Evolutionary conservation across 2,888 invertebrate species (phyloP).

Genomic region (Notocelia uddmanniana): DNA sequence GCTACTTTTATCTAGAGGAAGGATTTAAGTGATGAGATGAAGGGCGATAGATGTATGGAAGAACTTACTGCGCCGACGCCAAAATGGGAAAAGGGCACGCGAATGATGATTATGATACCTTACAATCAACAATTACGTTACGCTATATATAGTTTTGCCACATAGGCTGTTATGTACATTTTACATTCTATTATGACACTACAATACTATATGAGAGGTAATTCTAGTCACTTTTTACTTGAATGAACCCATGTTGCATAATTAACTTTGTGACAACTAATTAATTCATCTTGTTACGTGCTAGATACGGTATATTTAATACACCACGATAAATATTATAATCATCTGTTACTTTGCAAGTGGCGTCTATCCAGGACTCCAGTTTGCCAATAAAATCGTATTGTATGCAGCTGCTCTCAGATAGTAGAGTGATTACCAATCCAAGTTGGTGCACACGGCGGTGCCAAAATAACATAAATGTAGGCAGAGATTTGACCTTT

Average conservation of each 20-base stretch:
- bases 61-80: no score
- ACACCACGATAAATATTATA: background rate
- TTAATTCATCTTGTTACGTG: background rate
- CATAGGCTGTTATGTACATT: background rate
- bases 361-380: background rate
- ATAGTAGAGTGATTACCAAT: no score
- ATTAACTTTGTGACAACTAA: background rate
- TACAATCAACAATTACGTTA: background rate
- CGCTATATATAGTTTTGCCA: background rate
- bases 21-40: no score
- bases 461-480: no score
- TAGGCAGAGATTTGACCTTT: background rate
- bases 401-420: background rate
- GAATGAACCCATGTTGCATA: background rate
- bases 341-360: background rate
- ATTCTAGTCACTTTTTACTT: background rate
- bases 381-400: background rate
- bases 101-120: no score
- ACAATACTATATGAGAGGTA: background rate
- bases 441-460: no score
- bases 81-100: no score
- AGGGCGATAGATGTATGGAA: no score
- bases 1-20: background rate
- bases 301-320: background rate
- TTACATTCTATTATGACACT: background rate